Conservation (phyloP, 1,140 invertebrate genomes). For the Drosophila ficusphila region DNA sequence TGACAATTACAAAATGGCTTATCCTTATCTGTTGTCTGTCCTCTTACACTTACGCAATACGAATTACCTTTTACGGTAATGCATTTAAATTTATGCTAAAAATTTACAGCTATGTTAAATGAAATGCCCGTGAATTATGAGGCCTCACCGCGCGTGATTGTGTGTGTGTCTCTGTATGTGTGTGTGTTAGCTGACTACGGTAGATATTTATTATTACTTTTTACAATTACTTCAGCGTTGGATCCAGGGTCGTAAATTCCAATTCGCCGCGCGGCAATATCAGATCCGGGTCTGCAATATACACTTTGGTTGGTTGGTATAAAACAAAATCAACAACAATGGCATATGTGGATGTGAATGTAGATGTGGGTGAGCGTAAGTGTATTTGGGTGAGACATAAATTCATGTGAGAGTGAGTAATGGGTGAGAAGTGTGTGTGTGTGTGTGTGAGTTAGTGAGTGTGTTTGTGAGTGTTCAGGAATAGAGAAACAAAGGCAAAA, state of each 20-base stretch:
- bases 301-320: constrained; percentile 83
- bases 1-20: constrained; percentile 52
- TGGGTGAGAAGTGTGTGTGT: constrained; percentile 28
- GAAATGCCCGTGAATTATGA: constrained; percentile 73
- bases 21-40: constrained; percentile 2
- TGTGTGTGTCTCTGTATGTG: constrained; percentile 18
- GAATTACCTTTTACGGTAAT: constrained; percentile 66
- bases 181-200: constrained; percentile 41
- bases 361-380: constrained; percentile 4
- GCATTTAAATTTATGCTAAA: constrained; percentile 80
- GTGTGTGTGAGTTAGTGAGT: background rate
- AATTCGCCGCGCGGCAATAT: constrained; percentile 84
- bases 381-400: constrained; percentile 39
- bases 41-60: constrained; percentile 23
- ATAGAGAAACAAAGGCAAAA: constrained; percentile 61
- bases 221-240: constrained; percentile 83
- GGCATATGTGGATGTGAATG: constrained; percentile 39
- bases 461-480: constrained; percentile 12
- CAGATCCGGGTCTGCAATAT: constrained; percentile 84
- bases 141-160: constrained; percentile 7
- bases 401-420: constrained; percentile 54
- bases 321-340: constrained; percentile 79
- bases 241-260: constrained; percentile 84
- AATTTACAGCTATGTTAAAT: constrained; percentile 79
- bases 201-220: constrained; percentile 75